A percentile compares a stretch with the other conserved stretches of the same genome.
These are phyloP conservation scores for Peromyscus eremicus DNA, from an alignment of 2,797 vertebrate genomes.

Conservation along the genomic window DNA sequence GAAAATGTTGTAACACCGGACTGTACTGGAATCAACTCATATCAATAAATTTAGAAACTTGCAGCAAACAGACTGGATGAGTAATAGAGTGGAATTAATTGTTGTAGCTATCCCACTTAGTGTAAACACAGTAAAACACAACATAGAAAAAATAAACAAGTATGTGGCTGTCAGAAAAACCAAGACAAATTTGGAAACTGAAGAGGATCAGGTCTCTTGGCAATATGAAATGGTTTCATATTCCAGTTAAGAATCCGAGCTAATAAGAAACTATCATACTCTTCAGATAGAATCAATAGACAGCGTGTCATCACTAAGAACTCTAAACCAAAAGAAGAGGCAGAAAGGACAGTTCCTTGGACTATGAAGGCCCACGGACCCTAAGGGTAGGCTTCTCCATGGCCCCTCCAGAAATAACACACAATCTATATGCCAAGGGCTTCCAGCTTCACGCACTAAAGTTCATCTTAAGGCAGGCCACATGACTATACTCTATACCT, in stretches of 20 bases:
- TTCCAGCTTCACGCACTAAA: not conserved
- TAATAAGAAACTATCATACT: conserved; percentile 7
- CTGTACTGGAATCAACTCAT: conserved; percentile 59
- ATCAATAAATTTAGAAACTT: conserved; percentile 68
- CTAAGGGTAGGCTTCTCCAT: not conserved
- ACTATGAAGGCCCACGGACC: not conserved
- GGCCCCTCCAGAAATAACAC: not conserved
- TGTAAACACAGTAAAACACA: conserved; percentile 69
- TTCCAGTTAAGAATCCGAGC: conserved; percentile 56
- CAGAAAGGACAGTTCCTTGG: not conserved
- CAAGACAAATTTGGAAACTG: conserved; percentile 79
- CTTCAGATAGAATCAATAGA: conserved; percentile 53
- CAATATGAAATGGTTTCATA: conserved; percentile 54
- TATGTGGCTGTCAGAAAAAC: conserved; percentile 56
- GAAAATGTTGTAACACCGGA: conserved; percentile 57
- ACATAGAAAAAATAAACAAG: conserved; percentile 76
- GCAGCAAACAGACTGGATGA: conserved; percentile 42
- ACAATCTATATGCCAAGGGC: not conserved
- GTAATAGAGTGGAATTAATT: conserved; percentile 62
- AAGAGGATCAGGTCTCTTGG: conserved; percentile 68
- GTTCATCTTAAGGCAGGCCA: not conserved
- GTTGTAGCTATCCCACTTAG: conserved; percentile 61
- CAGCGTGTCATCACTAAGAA: conserved; percentile 42
- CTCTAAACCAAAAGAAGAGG: conserved; percentile 34
- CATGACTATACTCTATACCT: not conserved